A percentile compares a stretch with the other conserved stretches of the same genome.
Evolutionary conservation across 2,888 invertebrate genomes (phyloP).

Genomic region (Limnephilus marmoratus): DNA sequence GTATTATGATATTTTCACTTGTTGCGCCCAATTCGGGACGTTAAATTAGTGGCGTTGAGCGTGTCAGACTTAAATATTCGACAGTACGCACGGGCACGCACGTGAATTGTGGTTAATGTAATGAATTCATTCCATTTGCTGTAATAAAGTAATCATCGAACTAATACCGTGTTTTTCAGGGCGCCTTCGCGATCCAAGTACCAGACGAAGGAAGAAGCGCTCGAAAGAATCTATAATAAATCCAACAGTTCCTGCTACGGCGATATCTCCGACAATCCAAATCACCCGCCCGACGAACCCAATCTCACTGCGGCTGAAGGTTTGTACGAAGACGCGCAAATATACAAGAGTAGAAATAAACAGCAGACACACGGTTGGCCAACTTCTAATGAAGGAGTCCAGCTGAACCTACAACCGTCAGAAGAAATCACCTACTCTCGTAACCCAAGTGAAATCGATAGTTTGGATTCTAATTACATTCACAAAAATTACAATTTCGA

Average conservation of each 20-base stretch:
- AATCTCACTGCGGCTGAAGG: conserved; percentile 45
- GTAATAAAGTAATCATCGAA: not conserved
- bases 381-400: not conserved
- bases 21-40: not conserved
- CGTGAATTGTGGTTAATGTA: not conserved
- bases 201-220: conserved; percentile 76
- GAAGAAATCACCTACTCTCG: conserved; percentile 76
- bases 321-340: conserved; percentile 47
- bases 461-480: conserved; percentile 79
- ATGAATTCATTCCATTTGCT: not conserved
- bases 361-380: conserved; percentile 43
- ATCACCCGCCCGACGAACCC: conserved; percentile 67
- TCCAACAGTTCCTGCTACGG: conserved; percentile 77
- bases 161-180: conserved; percentile 71
- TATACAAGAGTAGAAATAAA: conserved; percentile 14
- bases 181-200: conserved; percentile 72
- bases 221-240: conserved; percentile 76
- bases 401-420: conserved; percentile 70
- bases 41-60: not conserved
- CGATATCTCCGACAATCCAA: conserved; percentile 74
- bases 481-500: conserved; percentile 78
- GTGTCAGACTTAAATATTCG: not conserved
- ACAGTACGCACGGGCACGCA: not conserved
- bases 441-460: conserved; percentile 78
- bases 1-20: not conserved